Base-by-base conservation (phyloP, 2,113 vertebrate species). In the Coptodon bakossiorum region DNA sequence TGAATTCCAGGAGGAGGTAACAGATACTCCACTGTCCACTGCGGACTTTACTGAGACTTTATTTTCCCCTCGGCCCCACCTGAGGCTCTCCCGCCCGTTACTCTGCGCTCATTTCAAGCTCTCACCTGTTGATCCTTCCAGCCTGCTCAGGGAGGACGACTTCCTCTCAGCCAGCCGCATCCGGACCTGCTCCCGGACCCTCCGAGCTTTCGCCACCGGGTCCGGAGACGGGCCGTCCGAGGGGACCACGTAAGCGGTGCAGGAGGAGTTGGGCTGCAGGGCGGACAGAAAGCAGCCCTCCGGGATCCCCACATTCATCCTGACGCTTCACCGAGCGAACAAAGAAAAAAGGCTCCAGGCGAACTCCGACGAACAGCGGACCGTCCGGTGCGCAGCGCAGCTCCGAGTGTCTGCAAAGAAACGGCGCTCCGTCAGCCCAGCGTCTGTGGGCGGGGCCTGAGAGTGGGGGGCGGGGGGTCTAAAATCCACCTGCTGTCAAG, bases 151-250 rank as follows among this genome's bases (percentile, higher is more conserved):
- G 10, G 95, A 96, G 22, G 91, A 66, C 52, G 89, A 92, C 83
- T 93, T 92, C 54, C 94, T 96, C 90, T 97, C 95, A 1, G 96
- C 96, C 81, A 97, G 89, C 1, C 96, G 92, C 93, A 96, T 92
- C 81, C 95, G 95, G 81, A 97, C 96, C 90, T 97, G 96, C 90
- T 96, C 95, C 83, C 93, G 96, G 88, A 97, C 96, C 81, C 96
- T 92, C 71, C 92, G 61, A 29, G 93, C 93, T 90, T 88, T 95
- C 3, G 95, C 88, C 76, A 80, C 59, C 9, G 93, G 87, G 93
- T 96, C 96, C 80, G 82, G 79, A 22, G 63, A 83, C 81, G 54
- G 89, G 2, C 88, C 93, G 80, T 93, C 94, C 78, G 93, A 92
- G 16, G 96, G 96, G 3, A 97, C 83, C 9, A 91, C 92, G 53